phyloP scores from a whole-genome alignment of 1,140 invertebrate species.

The Eulimnadia texana region DNA sequence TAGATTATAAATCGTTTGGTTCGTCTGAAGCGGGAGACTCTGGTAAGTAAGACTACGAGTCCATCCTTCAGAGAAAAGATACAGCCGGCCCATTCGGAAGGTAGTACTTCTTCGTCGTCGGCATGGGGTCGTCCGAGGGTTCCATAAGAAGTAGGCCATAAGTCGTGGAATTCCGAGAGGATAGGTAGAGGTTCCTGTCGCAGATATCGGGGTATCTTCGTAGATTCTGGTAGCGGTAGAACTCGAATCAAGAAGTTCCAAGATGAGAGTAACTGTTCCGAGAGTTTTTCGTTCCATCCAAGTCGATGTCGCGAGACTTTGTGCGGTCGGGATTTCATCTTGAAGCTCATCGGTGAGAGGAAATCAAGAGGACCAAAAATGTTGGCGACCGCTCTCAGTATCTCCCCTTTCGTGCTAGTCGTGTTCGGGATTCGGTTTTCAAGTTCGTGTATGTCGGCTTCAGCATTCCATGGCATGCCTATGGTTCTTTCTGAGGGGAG shows the following conservation, averaged over 20 bases:
- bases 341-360: constrained; percentile 27
- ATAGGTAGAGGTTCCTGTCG: background rate
- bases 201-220: constrained; percentile 12
- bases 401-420: constrained; percentile 15
- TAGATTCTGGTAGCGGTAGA: background rate
- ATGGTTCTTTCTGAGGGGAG: background rate
- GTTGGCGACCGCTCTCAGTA: constrained; percentile 23
- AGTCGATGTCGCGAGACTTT: constrained; percentile 27
- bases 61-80: no score
- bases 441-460: background rate
- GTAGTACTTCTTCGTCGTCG: no score
- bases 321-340: constrained; percentile 31
- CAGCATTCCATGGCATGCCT: background rate
- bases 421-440: background rate
- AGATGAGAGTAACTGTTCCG: constrained; percentile 11
- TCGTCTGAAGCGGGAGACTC: no score
- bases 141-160: background rate
- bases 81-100: no score
- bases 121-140: no score
- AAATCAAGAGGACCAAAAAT: constrained; percentile 33
- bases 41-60: no score
- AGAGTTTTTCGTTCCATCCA: constrained; percentile 30
- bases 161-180: background rate
- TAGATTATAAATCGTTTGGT: no score
- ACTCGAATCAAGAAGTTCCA: constrained; percentile 11